phyloP scores from a whole-genome alignment of 2,797 vertebrate genomes.

The Myotis vivesi region DNA sequence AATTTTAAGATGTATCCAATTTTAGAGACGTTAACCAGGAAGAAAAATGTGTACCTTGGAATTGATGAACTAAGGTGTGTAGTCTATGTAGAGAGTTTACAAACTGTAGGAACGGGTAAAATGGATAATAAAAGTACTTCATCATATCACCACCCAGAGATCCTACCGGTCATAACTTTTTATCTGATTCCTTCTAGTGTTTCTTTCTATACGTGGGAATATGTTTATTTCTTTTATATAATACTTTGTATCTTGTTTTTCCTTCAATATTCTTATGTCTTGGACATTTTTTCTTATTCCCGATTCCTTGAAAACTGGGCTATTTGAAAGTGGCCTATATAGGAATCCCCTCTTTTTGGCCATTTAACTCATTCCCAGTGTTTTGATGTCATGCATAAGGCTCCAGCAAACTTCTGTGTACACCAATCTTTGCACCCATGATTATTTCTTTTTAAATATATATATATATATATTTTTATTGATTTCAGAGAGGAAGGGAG shows the following conservation, averaged over 20 bases:
- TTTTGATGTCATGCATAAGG: neutral
- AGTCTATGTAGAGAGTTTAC: neutral
- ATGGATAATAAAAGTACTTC: neutral
- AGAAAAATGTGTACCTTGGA: neutral
- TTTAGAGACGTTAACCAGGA: slow-evolving; percentile 26
- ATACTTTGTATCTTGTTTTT: neutral
- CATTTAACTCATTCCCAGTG: neutral
- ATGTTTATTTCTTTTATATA: neutral
- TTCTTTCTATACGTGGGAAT: neutral
- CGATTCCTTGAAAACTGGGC: neutral
- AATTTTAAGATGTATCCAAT: neutral
- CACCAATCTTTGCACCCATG: neutral
- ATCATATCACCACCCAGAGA: neutral
- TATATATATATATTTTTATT: too few relatives aligned
- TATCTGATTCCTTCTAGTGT: neutral
- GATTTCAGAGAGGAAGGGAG: too few relatives aligned
- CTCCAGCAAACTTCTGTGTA: neutral
- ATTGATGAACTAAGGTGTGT: neutral
- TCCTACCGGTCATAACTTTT: neutral
- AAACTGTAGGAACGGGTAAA: neutral
- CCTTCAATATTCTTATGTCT: neutral
- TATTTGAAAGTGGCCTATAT: neutral
- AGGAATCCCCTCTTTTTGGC: neutral
- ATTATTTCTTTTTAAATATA: neutral
- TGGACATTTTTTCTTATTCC: neutral